Evolutionary conservation across 2,888 invertebrate species (phyloP).

Genomic region (Drosophila hamatofila): DNA sequence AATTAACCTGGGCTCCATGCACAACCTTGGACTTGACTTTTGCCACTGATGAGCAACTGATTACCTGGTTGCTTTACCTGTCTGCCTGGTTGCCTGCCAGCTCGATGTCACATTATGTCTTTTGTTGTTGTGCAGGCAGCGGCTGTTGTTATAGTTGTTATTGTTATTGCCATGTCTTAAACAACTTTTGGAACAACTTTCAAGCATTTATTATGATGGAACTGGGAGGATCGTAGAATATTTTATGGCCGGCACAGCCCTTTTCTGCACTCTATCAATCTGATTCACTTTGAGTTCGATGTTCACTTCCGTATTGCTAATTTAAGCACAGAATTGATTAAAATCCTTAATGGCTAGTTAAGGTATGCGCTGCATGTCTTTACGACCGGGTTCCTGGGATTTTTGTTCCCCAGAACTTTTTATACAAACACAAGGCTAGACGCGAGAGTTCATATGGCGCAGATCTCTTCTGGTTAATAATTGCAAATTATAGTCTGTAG

Average conservation of each 20-base stretch:
- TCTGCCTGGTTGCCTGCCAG: conserved; percentile 14
- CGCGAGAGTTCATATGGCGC: conserved; percentile 5
- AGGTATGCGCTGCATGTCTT: conserved; percentile 21
- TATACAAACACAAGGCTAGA: not conserved
- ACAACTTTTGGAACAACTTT: conserved; percentile 73
- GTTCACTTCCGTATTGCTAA: conserved; percentile 65
- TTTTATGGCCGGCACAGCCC: conserved; percentile 21
- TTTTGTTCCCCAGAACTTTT: not conserved
- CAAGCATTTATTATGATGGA: conserved; percentile 55
- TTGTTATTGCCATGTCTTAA: conserved; percentile 35
- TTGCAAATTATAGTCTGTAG: conserved; percentile 31
- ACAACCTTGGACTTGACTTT: conserved; percentile 73
- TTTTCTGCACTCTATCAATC: conserved; percentile 34
- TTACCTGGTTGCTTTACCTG: conserved; percentile 23
- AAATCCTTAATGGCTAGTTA: conserved; percentile 49
- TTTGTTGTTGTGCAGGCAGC: conserved; percentile 16
- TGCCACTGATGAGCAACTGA: conserved; percentile 38
- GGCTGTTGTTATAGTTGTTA: conserved; percentile 27
- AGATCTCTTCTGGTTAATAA: conserved; percentile 30
- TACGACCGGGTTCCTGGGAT: conserved; percentile 45
- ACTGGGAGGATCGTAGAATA: conserved; percentile 30
- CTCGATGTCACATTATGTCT: conserved; percentile 50
- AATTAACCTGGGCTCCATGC: conserved; percentile 35
- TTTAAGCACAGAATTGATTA: conserved; percentile 46
- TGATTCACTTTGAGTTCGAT: conserved; percentile 37